phyloP scores from a whole-genome alignment of 2,113 vertebrate species.

The Corythaixoides concolor region DNA sequence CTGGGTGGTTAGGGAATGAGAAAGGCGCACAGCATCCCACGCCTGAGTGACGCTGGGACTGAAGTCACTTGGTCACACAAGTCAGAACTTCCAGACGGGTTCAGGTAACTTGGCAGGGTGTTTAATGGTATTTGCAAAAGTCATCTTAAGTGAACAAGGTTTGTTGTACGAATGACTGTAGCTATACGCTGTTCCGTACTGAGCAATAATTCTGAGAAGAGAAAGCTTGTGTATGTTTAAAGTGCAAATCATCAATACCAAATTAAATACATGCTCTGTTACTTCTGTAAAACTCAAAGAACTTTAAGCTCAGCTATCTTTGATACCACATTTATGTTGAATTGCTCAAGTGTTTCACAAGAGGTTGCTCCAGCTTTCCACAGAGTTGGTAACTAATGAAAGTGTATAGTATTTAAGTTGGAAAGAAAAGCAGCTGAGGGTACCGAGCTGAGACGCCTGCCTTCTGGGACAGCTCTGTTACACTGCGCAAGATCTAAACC shows the following conservation, averaged over 20 bases:
- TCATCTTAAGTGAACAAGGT: background rate
- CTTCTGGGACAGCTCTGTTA: background rate
- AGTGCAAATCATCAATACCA: background rate
- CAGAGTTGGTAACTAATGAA: background rate
- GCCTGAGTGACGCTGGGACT: rapidly evolving
- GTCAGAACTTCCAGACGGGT: rapidly evolving
- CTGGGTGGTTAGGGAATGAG: rapidly evolving
- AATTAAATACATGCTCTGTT: background rate
- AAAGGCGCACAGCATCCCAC: rapidly evolving
- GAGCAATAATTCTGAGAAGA: background rate
- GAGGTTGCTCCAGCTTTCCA: background rate
- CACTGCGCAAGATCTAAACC: background rate
- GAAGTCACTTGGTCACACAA: background rate
- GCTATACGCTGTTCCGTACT: background rate
- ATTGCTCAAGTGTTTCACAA: background rate
- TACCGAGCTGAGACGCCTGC: background rate
- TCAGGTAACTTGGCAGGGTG: background rate
- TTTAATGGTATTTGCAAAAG: background rate
- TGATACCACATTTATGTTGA: background rate
- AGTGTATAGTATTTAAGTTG: background rate
- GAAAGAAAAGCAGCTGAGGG: background rate
- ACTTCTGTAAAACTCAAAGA: background rate
- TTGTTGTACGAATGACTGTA: background rate
- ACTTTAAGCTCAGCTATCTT: background rate
- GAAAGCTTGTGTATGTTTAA: background rate